Evolutionary conservation across 2,888 invertebrate species (phyloP), one percentile per base, ranked within the genome.

Genomic region (Mechanitis messenoides): DNA sequence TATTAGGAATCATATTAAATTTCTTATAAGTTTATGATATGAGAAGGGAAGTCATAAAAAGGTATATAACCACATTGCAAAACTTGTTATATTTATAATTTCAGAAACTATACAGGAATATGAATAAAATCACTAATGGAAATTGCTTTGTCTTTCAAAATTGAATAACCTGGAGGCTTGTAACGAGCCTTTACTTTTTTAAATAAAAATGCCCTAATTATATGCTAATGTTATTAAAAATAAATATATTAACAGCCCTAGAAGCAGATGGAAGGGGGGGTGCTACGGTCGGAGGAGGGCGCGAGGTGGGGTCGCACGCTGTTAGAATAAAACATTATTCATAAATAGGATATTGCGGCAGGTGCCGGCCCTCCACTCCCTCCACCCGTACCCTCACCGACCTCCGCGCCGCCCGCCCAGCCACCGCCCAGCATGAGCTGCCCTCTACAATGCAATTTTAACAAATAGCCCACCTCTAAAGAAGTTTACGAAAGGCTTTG

Each of bases 291-390:
- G 6, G 7, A 60, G 61, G 64, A 64, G 66, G 63, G 65, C 56
- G 65, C 68, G 61, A 75, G 69, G 70, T 72, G 75, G 76, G 77
- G 79, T 77, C 85, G 87, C 83, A 89, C 88, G 88, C 86, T 85
- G 81, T 84, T 85, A 85, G 89, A 88, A 89, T 88, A 88, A 88
- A 89, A 89, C 87, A 88, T 89, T 89, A 88, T 89, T 89, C 89
- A 89, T 89, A 89, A 89, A 87, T 87, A 87, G 87, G 84, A 85
- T 85, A 87, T 87, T 88, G 87, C 85, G 81, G 79, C 83, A 83
- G 81, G 79, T 78, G 78, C 71, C 72, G 63, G 71, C 71, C 73
- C 71, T 68, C 66, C 69, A 63, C 61, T 65, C 67, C 56, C 65
- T 46, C 63, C 61, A 58, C 58, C 60, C 60, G 64, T 61, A 64